phyloP scores from a whole-genome alignment of 1,140 invertebrate genomes.

The Drosophila tani region DNA sequence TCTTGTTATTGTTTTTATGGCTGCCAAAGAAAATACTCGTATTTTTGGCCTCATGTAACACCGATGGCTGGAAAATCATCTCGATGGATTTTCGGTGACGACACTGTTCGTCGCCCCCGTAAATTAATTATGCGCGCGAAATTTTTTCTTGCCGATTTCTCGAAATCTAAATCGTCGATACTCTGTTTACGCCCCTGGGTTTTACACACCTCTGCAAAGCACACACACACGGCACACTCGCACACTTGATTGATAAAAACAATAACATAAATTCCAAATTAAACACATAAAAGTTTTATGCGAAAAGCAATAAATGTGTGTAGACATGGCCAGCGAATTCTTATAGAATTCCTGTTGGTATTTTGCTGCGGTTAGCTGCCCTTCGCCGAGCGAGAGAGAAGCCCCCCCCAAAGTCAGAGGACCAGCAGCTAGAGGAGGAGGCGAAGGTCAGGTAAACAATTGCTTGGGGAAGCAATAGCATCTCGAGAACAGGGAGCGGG shows the following conservation, averaged over 20 bases:
- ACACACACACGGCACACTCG: slow-evolving; percentile 13
- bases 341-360: slow-evolving; percentile 37
- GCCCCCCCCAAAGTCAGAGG: slow-evolving; percentile 26
- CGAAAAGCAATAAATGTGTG: slow-evolving; percentile 73
- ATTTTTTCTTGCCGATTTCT: slow-evolving; percentile 29
- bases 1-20: slow-evolving; percentile 57
- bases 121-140: slow-evolving; percentile 76
- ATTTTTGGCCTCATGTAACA: slow-evolving; percentile 59
- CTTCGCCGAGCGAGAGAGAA: slow-evolving; percentile 44
- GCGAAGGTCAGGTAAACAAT: slow-evolving; percentile 81
- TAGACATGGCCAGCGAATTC: slow-evolving; percentile 63
- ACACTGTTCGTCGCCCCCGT: slow-evolving; percentile 40
- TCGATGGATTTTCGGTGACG: slow-evolving; percentile 48
- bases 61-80: slow-evolving; percentile 39
- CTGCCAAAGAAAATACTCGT: slow-evolving; percentile 53
- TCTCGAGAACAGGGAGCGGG: slow-evolving; percentile 14
- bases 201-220: slow-evolving; percentile 25
- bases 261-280: slow-evolving; percentile 82
- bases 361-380: slow-evolving; percentile 52
- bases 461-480: slow-evolving; percentile 11
- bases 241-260: slow-evolving; percentile 72
- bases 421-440: not conserved
- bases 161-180: slow-evolving; percentile 49
- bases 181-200: slow-evolving; percentile 3
- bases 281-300: slow-evolving; percentile 81